These are phyloP conservation scores for Andrena camellia DNA, from an alignment of 2,888 invertebrate genomes.

Conservation along the genomic window DNA sequence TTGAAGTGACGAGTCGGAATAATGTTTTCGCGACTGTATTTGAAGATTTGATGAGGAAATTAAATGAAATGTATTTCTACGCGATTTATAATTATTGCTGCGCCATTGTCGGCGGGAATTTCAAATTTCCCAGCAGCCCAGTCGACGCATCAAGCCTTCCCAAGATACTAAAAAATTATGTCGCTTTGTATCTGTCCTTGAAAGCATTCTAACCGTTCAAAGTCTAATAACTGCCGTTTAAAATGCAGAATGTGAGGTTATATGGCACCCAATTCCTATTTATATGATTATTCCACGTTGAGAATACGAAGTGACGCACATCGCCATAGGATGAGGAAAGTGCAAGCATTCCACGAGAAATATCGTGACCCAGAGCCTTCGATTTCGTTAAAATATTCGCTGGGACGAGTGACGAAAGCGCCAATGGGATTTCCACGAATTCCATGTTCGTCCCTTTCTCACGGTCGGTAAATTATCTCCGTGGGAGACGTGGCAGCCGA, in stretches of 20 bases:
- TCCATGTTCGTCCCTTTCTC: slow-evolving; percentile 41
- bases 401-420: slow-evolving; percentile 34
- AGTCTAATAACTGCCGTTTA: slow-evolving; percentile 18
- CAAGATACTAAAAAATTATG: background rate
- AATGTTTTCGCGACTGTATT: too few relatives aligned
- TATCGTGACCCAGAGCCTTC: background rate
- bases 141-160: background rate
- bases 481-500: slow-evolving; percentile 40
- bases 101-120: too few relatives aligned
- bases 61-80: too few relatives aligned
- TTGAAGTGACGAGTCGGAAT: too few relatives aligned
- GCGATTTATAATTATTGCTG: too few relatives aligned
- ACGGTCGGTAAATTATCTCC: slow-evolving; percentile 66
- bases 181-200: background rate
- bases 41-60: too few relatives aligned
- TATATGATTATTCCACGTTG: background rate
- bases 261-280: background rate
- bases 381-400: slow-evolving; percentile 4
- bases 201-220: slow-evolving; percentile 7
- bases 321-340: background rate
- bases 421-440: slow-evolving; percentile 41
- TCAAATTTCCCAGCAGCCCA: too few relatives aligned
- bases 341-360: background rate
- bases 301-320: background rate
- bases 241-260: slow-evolving; percentile 29